Conservation (phyloP, 1,140 invertebrate genomes). For the Melanaphis sacchari region DNA sequence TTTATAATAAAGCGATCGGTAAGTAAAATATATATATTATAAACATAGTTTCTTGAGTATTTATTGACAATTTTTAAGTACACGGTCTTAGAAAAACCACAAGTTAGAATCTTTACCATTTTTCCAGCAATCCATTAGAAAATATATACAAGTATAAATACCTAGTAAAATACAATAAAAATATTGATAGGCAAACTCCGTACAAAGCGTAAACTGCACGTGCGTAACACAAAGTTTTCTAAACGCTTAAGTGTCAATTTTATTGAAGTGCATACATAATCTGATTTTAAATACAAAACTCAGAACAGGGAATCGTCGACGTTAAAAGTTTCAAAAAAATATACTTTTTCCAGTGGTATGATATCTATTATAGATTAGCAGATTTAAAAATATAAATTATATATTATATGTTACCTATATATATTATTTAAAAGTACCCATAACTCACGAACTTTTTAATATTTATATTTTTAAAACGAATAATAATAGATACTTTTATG, state of each 20-base stretch:
- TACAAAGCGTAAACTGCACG: background rate
- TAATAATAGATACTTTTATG: no score
- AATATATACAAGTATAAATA: background rate
- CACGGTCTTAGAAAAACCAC: background rate
- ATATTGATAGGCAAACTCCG: background rate
- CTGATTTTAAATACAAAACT: background rate
- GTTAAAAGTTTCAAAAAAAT: no score
- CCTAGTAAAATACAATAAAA: background rate
- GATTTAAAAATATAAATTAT: background rate
- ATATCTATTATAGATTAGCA: background rate
- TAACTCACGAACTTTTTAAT: no score
- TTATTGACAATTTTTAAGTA: background rate
- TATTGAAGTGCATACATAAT: background rate
- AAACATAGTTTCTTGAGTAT: no score
- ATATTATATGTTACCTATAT: background rate
- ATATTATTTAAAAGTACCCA: no score
- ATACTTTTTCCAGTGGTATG: background rate
- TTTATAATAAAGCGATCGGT: no score
- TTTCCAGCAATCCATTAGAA: background rate
- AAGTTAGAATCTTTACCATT: background rate
- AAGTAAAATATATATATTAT: no score
- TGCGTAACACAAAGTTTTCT: background rate
- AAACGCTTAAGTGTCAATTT: background rate
- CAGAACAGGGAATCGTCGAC: background rate
- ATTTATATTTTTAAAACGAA: no score